Percentiles rank a stretch among this genome's conserved stretches.
Conservation (phyloP, 2,888 invertebrate species). For the Phrixothrix hirtus region DNA sequence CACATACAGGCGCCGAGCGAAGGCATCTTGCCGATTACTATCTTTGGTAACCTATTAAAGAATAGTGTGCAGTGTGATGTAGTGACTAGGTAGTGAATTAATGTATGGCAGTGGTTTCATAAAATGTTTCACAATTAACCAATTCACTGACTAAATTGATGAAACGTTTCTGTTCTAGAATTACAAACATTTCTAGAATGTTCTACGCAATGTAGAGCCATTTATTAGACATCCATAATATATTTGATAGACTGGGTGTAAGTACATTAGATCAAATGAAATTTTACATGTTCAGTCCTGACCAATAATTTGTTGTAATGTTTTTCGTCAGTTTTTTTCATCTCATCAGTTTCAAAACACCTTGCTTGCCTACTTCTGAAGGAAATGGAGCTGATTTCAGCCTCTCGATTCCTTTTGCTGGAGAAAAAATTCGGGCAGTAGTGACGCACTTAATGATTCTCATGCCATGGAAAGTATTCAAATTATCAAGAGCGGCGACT, state of each 20-base stretch:
- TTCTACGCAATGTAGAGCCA: background rate
- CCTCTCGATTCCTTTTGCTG: background rate
- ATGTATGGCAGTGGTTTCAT: slow-evolving; percentile 30
- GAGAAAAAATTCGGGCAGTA: background rate
- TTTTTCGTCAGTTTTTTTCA: background rate
- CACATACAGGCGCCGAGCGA: slow-evolving; percentile 6
- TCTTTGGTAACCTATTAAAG: slow-evolving; percentile 22
- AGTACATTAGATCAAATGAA: slow-evolving; percentile 1
- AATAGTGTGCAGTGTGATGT: slow-evolving; percentile 27
- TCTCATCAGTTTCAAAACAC: slow-evolving; percentile 2
- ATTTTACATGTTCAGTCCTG: slow-evolving; percentile 1
- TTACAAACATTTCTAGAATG: slow-evolving; percentile 3
- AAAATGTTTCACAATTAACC: slow-evolving; percentile 10
- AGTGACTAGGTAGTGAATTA: slow-evolving; percentile 28
- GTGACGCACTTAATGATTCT: too few relatives aligned
- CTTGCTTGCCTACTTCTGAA: background rate
- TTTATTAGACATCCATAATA: slow-evolving; percentile 9
- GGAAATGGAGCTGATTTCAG: background rate
- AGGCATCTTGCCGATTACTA: slow-evolving; percentile 14
- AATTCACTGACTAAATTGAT: slow-evolving; percentile 6
- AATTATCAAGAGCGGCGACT: too few relatives aligned
- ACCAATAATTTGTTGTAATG: background rate
- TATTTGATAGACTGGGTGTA: slow-evolving; percentile 9
- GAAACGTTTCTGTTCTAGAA: slow-evolving; percentile 12
- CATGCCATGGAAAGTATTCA: too few relatives aligned